These are phyloP conservation scores for Chelonus formosanus DNA, from an alignment of 2,888 invertebrate species.

Conservation along the genomic window DNA sequence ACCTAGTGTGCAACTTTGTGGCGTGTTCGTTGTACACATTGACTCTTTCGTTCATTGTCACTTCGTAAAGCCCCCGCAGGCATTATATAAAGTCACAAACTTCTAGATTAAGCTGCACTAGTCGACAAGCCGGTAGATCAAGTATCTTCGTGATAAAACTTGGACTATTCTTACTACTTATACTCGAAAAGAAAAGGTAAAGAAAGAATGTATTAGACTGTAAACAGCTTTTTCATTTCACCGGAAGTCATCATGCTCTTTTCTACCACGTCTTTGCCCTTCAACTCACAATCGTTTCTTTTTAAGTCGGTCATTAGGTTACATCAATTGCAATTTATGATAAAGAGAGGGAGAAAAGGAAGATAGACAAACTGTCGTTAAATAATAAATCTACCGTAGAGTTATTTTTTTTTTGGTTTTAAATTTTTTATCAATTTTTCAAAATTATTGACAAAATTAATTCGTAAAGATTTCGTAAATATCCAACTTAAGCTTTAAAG, in stretches of 20 bases:
- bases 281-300: slow-evolving; percentile 22
- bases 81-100: slow-evolving; percentile 62
- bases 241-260: slow-evolving; percentile 16
- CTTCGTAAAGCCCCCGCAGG: slow-evolving; percentile 40
- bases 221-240: slow-evolving; percentile 5
- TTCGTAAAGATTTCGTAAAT: not conserved
- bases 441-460: too few relatives aligned
- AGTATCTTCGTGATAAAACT: not conserved
- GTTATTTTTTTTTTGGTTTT: too few relatives aligned
- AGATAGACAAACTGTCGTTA: too few relatives aligned
- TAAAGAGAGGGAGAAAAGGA: not conserved
- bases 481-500: not conserved
- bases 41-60: slow-evolving; percentile 49
- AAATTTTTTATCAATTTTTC: too few relatives aligned
- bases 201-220: not conserved
- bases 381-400: too few relatives aligned
- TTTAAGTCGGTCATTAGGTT: slow-evolving; percentile 41
- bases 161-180: not conserved
- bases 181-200: not conserved
- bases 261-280: slow-evolving; percentile 9
- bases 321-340: slow-evolving; percentile 24
- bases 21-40: slow-evolving; percentile 3
- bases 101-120: slow-evolving; percentile 52
- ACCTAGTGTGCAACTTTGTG: slow-evolving; percentile 20
- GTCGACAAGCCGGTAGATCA: slow-evolving; percentile 36